These are phyloP conservation scores for Clarias fuscus DNA, from an alignment of 2,797 vertebrate species.

Conservation along the genomic window DNA sequence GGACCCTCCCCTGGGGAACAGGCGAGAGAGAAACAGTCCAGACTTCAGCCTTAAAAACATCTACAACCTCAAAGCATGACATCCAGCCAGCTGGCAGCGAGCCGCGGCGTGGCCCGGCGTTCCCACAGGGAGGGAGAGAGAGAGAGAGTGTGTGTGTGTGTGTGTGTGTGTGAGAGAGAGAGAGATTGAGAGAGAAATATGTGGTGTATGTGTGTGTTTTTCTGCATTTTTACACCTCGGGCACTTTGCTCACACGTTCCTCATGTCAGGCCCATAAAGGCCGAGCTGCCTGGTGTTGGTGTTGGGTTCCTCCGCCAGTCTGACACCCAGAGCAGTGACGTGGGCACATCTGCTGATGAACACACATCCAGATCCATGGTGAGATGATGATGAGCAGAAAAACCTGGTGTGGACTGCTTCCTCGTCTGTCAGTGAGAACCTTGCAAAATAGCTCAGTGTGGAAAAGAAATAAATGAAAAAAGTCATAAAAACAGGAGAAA, in stretches of 20 bases:
- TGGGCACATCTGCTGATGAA: conserved; percentile 14
- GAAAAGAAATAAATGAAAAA: neutral
- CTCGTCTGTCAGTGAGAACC: conserved; percentile 8
- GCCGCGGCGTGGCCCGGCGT: conserved; percentile 68
- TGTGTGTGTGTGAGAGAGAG: neutral
- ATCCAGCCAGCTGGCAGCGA: conserved; percentile 70
- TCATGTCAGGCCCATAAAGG: conserved; percentile 11
- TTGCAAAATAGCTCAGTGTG: conserved; percentile 23
- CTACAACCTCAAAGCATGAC: conserved; percentile 66
- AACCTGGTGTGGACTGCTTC: conserved; percentile 25
- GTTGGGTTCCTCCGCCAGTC: neutral
- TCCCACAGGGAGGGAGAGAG: conserved; percentile 65
- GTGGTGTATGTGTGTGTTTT: conserved; percentile 31
- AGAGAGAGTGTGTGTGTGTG: conserved; percentile 32
- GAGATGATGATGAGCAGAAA: neutral
- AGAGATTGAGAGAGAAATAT: conserved; percentile 45
- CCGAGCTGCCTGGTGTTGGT: neutral
- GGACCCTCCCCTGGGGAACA: conserved; percentile 58
- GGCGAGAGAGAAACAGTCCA: conserved; percentile 66
- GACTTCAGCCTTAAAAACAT: conserved; percentile 71
- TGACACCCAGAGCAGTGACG: neutral
- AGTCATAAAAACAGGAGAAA: neutral
- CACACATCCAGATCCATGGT: conserved; percentile 14
- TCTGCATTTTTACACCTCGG: conserved; percentile 53
- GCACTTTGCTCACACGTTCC: conserved; percentile 47